A percentile compares a stretch with the other conserved stretches of the same genome.
phyloP scores from a whole-genome alignment of 2,113 vertebrate species.

The Cyanoramphus novaezelandiae region DNA sequence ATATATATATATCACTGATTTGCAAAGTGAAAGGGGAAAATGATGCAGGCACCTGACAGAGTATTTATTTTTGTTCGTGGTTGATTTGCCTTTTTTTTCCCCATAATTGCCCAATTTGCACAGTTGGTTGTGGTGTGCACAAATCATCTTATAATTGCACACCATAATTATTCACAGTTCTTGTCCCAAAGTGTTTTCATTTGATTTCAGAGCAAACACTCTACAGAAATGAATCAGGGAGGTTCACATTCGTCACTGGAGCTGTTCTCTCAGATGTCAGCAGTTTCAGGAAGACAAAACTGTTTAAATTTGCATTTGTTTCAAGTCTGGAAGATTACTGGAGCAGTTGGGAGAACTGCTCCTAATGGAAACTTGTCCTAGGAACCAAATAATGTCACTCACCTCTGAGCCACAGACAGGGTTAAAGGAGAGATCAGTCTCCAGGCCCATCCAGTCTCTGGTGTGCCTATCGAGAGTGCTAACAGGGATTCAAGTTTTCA shows the following conservation, averaged over 20 bases:
- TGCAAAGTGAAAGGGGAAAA: slow-evolving; percentile 51
- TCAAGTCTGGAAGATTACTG: slow-evolving; percentile 44
- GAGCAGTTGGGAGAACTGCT: not conserved
- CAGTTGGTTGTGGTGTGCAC: slow-evolving; percentile 55
- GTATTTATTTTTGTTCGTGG: slow-evolving; percentile 54
- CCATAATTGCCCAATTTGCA: slow-evolving; percentile 51
- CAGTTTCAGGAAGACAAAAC: slow-evolving; percentile 45
- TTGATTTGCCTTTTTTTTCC: slow-evolving; percentile 35
- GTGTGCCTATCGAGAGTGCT: not conserved
- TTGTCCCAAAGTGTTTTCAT: slow-evolving; percentile 57
- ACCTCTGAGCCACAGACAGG: not conserved
- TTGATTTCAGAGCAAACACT: slow-evolving; percentile 57
- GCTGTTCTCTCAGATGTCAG: slow-evolving; percentile 29
- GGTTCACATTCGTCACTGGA: slow-evolving; percentile 18
- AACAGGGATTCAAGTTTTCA: not conserved
- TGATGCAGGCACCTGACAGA: slow-evolving; percentile 48
- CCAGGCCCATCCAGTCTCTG: not conserved
- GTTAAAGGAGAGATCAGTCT: not conserved
- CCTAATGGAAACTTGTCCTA: not conserved
- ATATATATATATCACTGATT: not conserved
- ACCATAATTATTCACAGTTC: slow-evolving; percentile 56
- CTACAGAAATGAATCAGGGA: slow-evolving; percentile 21
- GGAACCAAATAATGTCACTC: not conserved
- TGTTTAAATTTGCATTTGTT: slow-evolving; percentile 33
- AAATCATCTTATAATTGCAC: slow-evolving; percentile 56